Evolutionary conservation across 2,888 invertebrate genomes (phyloP), one percentile per base, ranked within the genome.

Genomic region (Volucella inanis): DNA sequence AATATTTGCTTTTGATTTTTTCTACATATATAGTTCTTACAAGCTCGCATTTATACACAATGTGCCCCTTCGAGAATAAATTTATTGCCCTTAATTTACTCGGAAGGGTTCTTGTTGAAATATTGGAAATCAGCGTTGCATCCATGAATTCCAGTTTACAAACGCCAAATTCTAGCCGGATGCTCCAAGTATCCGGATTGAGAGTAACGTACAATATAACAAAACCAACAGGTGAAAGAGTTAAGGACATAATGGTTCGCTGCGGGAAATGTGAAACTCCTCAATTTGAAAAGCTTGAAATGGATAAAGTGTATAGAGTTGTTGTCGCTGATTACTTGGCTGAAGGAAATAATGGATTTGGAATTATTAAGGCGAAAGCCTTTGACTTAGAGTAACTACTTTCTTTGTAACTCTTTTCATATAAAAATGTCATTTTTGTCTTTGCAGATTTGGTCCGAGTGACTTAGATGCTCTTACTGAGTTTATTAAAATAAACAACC

Each of bases 31-130:
- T 43, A 96, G 96, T 94, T 2, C 94, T 96, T 14, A 96, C 95
- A 1, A 95, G 94, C 41, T 95, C 94, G 76, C 95, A 95, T 72
- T 89, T 97, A 3, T 91, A 95, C 8, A 94, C 94, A 88, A 93
- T 95, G 12, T 93, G 95, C 86, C 97, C 97, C 0, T 97, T 97
- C 90, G 94, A 94, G 88, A 97, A 97, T 91, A 94, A 94, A 70
- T 93, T 97, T 77, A 95, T 96, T 88, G 92, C 95, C n/a, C 93
- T 96, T 64, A 95, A 95, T 84, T 90, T 97, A 67, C 92, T 92
- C 67, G 97, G 97, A 0, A 91, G 92, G 70, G 91, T 94, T 88
- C 90, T 97, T 10, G 90, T 93, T 75, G 93, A 94, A 75, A 93
- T 95, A 22, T 93, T 95, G 0, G 95, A 95, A 90, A 93, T 93